Conservation (phyloP, 2,888 invertebrate genomes). For the Cecidostiba fungosa region DNA sequence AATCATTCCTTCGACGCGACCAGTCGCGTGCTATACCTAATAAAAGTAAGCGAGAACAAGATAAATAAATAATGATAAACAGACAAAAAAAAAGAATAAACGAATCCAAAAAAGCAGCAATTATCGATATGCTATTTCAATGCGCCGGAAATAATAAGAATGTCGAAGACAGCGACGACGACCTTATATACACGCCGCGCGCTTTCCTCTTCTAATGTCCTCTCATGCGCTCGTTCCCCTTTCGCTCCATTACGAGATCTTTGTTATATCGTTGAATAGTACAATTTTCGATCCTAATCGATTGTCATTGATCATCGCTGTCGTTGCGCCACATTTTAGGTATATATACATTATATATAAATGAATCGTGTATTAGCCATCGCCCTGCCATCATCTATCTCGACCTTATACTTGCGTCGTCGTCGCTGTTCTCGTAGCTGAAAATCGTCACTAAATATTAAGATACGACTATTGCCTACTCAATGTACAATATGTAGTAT, state of each 20-base stretch:
- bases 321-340: constrained; percentile 60
- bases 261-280: constrained; percentile 47
- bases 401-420: constrained; percentile 50
- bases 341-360: constrained; percentile 29
- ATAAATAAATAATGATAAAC: constrained; percentile 28
- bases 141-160: constrained; percentile 64
- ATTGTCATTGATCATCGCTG: constrained; percentile 61
- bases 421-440: constrained; percentile 67
- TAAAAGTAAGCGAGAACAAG: constrained; percentile 65
- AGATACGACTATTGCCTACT: constrained; percentile 80
- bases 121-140: constrained; percentile 67
- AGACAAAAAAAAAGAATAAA: constrained; percentile 46
- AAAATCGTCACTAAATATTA: constrained; percentile 73
- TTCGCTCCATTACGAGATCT: constrained; percentile 34
- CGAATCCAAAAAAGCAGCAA: constrained; percentile 68
- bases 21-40: constrained; percentile 68
- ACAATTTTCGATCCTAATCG: constrained; percentile 40
- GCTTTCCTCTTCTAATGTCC: background rate
- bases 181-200: background rate
- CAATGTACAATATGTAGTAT: constrained; percentile 81
- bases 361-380: constrained; percentile 26
- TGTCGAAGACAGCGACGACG: constrained; percentile 67
- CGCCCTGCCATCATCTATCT: constrained; percentile 25
- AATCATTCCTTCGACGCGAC: constrained; percentile 74
- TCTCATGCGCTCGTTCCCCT: constrained; percentile 41